Base-by-base conservation (phyloP, 2,888 invertebrate genomes). In the Tachina lurida region DNA sequence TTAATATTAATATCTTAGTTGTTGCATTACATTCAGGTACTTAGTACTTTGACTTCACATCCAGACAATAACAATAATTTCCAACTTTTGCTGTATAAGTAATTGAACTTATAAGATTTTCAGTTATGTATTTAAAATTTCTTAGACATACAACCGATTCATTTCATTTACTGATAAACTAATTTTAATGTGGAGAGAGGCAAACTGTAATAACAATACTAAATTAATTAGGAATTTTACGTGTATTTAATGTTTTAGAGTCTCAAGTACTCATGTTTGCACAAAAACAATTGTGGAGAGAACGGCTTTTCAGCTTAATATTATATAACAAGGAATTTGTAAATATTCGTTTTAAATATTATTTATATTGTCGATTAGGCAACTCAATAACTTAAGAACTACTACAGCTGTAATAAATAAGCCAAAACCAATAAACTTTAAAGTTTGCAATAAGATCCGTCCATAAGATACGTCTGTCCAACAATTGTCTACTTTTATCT, bases 321-420 rank as follows among this genome's bases (percentile, higher is more conserved):
- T 70, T 60, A 31, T 70, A 45, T 31, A 17, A 12, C 5, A 17
- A 60, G 12, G n/a, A 60, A 15, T 13, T 49, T 47, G 19, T 19
- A 71, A 71, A 54, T 39, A 63, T 45, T 45, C 52, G 15, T 3
- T 47, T 71, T 79, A 71, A 71, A 79, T 71, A 71, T 47, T 65
- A 15, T 70, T 70, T 62, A 45, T 71, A 71, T 47, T 71, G 71
- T 47, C 63, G 70, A 79, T 71, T 71, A 63, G 62, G 63, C 56
- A 73, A 79, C 56, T 47, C 5, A 31, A 7, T 31, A 63, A 31
- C 31, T 45, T 12, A 43, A 17, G 12, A 77, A 13, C 45, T 43
- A 8, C 17, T 39, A 60, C 39, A 45, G 47, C 39, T 58, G 54
- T 19, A 65, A 56, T 3, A 71, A 52, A 45, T 31, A 73, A 31